Evolutionary conservation across 2,888 invertebrate genomes (phyloP).

Genomic region (Ametastegia equiseti): DNA sequence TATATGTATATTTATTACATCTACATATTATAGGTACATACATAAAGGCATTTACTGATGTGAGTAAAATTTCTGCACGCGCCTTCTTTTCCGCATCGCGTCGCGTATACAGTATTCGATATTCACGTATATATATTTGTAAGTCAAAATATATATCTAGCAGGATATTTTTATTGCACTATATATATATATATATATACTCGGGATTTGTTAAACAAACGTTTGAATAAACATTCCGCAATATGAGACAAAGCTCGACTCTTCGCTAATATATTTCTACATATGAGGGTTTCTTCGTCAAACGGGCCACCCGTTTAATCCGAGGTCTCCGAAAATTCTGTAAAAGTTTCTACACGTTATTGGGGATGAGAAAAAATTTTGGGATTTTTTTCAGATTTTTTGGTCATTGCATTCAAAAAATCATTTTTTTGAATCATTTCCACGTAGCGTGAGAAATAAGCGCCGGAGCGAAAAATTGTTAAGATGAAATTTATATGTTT

Average conservation of each 20-base stretch:
- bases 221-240: not conserved
- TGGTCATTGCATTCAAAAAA: too few species aligned
- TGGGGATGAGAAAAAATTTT: too few species aligned
- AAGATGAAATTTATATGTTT: too few species aligned
- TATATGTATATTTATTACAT: not conserved
- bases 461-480: too few species aligned
- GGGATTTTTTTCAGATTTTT: too few species aligned
- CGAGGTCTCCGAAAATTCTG: too few species aligned
- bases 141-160: not conserved
- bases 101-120: not conserved
- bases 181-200: not conserved
- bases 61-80: not conserved
- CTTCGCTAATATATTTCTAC: not conserved
- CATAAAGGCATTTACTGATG: too few species aligned
- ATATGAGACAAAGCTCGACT: not conserved
- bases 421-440: too few species aligned
- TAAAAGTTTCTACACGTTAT: too few species aligned
- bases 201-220: not conserved
- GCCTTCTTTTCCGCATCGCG: not conserved
- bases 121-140: not conserved
- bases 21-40: not conserved
- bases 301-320: too few species aligned
- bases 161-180: not conserved
- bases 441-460: too few species aligned
- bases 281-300: too few species aligned